Conservation (phyloP, 2,888 invertebrate species). For the Toxonevra muliebris region DNA sequence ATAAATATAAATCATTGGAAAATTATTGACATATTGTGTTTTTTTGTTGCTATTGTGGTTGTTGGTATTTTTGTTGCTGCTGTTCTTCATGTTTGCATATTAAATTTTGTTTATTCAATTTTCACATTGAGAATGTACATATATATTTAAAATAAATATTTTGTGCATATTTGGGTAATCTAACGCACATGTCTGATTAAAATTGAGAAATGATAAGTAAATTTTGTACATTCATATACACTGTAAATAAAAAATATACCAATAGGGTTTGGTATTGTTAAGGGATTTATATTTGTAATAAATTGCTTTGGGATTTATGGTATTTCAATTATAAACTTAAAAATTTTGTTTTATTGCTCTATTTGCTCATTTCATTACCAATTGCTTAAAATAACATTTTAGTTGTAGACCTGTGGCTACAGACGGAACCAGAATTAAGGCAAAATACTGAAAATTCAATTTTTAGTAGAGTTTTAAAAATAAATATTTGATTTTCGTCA, state of each 20-base stretch:
- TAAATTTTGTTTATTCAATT: slow-evolving; percentile 16
- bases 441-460: too few species aligned
- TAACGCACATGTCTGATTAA: neutral
- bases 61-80: neutral
- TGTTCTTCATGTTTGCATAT: slow-evolving; percentile 3
- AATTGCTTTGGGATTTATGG: too few species aligned
- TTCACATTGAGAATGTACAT: slow-evolving; percentile 3
- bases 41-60: slow-evolving; percentile 1
- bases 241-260: neutral
- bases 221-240: neutral
- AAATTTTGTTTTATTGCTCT: too few species aligned
- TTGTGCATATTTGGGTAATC: neutral
- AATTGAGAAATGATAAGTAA: neutral
- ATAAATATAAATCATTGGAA: slow-evolving; percentile 8
- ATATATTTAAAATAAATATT: slow-evolving; percentile 2
- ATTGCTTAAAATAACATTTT: too few species aligned
- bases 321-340: too few species aligned
- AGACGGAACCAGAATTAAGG: too few species aligned
- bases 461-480: too few species aligned
- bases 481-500: too few species aligned
- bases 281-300: too few species aligned
- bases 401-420: too few species aligned
- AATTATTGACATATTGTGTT: slow-evolving; percentile 10
- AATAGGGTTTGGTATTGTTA: too few species aligned
- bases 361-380: too few species aligned